Percentiles rank a stretch among this genome's conserved stretches.
Conservation (phyloP, 2,888 invertebrate species). For the Conus canariensis region DNA sequence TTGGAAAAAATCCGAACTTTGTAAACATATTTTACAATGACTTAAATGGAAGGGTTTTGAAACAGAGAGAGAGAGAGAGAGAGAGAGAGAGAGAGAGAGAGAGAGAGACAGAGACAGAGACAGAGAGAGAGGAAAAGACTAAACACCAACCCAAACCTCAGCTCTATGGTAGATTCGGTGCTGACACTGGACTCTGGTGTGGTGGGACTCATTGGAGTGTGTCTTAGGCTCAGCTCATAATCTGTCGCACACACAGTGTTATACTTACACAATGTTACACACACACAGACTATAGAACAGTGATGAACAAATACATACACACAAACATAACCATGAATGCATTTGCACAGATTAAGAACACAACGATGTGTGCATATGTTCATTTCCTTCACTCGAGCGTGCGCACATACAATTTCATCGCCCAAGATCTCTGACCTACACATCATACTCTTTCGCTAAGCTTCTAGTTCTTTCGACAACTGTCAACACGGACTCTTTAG, state of each 20-base stretch:
- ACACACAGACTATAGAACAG: background rate
- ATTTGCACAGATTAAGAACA: background rate
- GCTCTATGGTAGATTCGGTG: constrained; percentile 44
- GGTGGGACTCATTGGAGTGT: constrained; percentile 51
- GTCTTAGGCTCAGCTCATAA: constrained; percentile 16
- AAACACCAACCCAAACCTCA: constrained; percentile 33
- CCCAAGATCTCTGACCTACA: too few species aligned
- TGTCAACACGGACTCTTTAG: too few species aligned
- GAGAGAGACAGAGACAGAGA: background rate
- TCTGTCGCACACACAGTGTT: background rate
- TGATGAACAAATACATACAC: constrained; percentile 11
- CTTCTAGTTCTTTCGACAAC: too few species aligned
- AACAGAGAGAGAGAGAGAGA: background rate
- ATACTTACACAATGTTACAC: background rate
- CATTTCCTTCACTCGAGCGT: too few species aligned
- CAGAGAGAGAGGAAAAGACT: background rate
- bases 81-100: background rate
- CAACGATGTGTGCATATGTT: background rate
- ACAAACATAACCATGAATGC: background rate
- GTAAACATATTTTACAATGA: too few species aligned
- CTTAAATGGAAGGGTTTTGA: too few species aligned
- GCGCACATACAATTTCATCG: too few species aligned
- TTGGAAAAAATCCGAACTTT: too few species aligned
- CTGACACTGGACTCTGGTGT: constrained; percentile 52
- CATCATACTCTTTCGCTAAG: too few species aligned